A percentile compares a stretch with the other conserved stretches of the same genome.
These are phyloP conservation scores for Ictidomys tridecemlineatus DNA, from an alignment of 2,113 vertebrate genomes.

Conservation along the genomic window DNA sequence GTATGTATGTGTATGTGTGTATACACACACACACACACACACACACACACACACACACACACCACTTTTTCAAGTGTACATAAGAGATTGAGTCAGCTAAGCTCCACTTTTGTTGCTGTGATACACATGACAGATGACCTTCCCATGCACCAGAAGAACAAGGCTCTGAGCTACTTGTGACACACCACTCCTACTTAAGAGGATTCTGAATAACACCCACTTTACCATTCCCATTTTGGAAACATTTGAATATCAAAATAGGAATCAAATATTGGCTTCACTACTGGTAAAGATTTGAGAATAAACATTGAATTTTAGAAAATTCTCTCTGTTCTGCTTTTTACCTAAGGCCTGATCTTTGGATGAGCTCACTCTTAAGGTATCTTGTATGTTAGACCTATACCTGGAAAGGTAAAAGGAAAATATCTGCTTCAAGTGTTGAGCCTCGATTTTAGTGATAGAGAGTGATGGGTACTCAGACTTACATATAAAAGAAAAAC, in stretches of 20 bases:
- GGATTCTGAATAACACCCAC: neutral
- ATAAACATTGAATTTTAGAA: neutral
- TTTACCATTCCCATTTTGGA: neutral
- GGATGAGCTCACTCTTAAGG: neutral
- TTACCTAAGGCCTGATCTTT: neutral
- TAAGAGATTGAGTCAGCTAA: neutral
- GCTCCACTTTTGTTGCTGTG: neutral
- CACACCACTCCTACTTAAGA: neutral
- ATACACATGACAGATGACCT: neutral
- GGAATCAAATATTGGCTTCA: neutral
- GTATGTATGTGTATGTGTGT: too few species aligned
- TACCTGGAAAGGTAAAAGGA: neutral
- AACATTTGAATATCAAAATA: neutral
- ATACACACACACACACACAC: too few species aligned
- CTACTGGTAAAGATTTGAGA: neutral
- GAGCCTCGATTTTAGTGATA: neutral
- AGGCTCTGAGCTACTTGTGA: neutral
- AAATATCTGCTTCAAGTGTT: neutral
- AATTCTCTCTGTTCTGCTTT: neutral
- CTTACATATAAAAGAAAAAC: neutral
- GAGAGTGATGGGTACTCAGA: neutral
- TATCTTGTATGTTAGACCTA: neutral
- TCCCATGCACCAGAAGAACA: neutral
- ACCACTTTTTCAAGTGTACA: neutral
- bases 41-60: too few species aligned